A percentile compares a stretch with the other conserved stretches of the same genome.
These are phyloP conservation scores for Castor canadensis DNA, from an alignment of 2,113 vertebrate genomes.

Conservation along the genomic window DNA sequence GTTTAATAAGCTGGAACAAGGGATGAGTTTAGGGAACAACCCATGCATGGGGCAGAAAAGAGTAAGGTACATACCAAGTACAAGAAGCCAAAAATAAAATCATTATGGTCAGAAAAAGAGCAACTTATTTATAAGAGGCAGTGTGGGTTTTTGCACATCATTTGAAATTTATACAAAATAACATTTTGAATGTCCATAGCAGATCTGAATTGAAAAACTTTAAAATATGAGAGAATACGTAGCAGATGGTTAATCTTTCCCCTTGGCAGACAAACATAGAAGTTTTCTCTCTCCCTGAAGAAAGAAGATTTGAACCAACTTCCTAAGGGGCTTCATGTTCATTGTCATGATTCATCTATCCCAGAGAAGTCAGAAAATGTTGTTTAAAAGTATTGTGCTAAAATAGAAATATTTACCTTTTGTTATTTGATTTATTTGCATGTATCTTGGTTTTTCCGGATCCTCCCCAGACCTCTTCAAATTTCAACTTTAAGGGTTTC, in stretches of 20 bases:
- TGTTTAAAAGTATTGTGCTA: not conserved
- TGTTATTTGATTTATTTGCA: not conserved
- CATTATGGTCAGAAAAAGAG: not conserved
- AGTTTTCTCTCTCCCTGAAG: not conserved
- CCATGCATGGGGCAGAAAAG: not conserved
- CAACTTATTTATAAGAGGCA: not conserved
- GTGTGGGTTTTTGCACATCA: not conserved
- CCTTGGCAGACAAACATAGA: not conserved
- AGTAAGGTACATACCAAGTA: accelerated
- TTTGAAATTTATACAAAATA: not conserved
- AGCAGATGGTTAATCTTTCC: accelerated
- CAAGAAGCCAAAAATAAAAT: not conserved
- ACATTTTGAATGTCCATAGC: not conserved
- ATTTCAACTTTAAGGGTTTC: not conserved
- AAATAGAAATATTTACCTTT: not conserved
- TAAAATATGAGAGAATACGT: not conserved
- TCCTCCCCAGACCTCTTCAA: accelerated
- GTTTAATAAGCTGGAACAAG: not conserved
- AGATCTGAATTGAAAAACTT: not conserved
- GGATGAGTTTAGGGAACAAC: not conserved
- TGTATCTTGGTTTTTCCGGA: not conserved
- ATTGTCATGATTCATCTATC: not conserved
- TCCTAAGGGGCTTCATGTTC: not conserved
- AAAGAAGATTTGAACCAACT: not conserved
- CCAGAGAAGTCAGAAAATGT: not conserved